Conservation (phyloP, 2,888 invertebrate species). For the Octonoba sinensis region DNA sequence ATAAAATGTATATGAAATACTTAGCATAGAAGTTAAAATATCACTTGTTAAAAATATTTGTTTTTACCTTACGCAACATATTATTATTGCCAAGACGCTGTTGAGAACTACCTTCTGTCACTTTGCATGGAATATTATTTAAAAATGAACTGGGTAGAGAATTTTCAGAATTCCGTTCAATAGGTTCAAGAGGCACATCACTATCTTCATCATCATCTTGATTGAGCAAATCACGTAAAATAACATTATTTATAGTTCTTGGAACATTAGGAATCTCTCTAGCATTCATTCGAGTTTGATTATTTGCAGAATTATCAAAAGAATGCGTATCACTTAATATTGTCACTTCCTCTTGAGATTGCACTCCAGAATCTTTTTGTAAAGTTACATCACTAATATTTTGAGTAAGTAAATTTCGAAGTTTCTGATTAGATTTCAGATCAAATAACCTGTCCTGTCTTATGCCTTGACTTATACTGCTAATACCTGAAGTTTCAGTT, state of each 20-base stretch:
- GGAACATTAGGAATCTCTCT: slow-evolving; percentile 25
- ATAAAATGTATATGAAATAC: too few relatives aligned
- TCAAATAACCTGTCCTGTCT: slow-evolving; percentile 20
- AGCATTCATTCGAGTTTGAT: neutral
- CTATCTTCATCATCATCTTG: slow-evolving; percentile 78
- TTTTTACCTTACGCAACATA: slow-evolving; percentile 75
- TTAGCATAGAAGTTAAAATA: too few relatives aligned
- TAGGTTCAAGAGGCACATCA: slow-evolving; percentile 69
- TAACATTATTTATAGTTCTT: slow-evolving; percentile 70
- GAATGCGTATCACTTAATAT: slow-evolving; percentile 33
- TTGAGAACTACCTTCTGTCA: slow-evolving; percentile 40
- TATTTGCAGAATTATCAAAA: slow-evolving; percentile 7
- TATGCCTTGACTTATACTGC: slow-evolving; percentile 30
- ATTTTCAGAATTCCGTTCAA: slow-evolving; percentile 14
- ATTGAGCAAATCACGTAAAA: slow-evolving; percentile 76
- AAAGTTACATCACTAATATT: slow-evolving; percentile 18
- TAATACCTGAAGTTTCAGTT: slow-evolving; percentile 27
- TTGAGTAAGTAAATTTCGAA: slow-evolving; percentile 76
- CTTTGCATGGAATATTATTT: slow-evolving; percentile 35
- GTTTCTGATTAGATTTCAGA: slow-evolving; percentile 65
- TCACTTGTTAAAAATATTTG: too few relatives aligned
- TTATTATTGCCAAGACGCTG: slow-evolving; percentile 64
- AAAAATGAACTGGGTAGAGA: slow-evolving; percentile 45
- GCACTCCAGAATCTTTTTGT: slow-evolving; percentile 6
- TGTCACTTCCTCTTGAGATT: slow-evolving; percentile 46